These are phyloP conservation scores for Drosophila elegans DNA, from an alignment of 1,140 invertebrate genomes.

Conservation along the genomic window DNA sequence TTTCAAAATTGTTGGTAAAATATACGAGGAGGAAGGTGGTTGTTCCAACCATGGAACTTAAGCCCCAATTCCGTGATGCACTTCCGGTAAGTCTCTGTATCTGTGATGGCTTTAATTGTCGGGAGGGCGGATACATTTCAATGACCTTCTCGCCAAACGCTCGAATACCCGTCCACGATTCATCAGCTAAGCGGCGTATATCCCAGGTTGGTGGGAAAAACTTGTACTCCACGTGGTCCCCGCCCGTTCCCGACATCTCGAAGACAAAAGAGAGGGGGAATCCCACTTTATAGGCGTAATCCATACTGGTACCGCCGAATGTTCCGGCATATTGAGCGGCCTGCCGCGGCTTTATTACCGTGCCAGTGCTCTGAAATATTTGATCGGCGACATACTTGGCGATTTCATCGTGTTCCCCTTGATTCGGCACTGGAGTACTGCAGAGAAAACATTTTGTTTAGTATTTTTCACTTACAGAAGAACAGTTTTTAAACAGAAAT, in stretches of 20 bases:
- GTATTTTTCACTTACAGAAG: not conserved
- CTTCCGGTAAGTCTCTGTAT: too few species aligned
- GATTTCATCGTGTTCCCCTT: slow-evolving; percentile 19
- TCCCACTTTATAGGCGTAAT: slow-evolving; percentile 46
- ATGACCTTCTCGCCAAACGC: slow-evolving; percentile 44
- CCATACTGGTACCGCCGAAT: slow-evolving; percentile 55
- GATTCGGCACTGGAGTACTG: slow-evolving; percentile 19
- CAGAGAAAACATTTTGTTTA: too few species aligned
- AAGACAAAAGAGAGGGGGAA: slow-evolving; percentile 44
- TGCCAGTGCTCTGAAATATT: slow-evolving; percentile 3
- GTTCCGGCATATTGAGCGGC: not conserved
- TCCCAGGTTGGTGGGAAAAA: slow-evolving; percentile 32
- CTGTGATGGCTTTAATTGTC: not conserved
- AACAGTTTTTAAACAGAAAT: too few species aligned
- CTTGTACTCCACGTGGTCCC: not conserved
- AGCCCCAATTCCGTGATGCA: not conserved
- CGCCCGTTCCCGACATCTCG: slow-evolving; percentile 38
- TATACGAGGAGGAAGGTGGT: not conserved
- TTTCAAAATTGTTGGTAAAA: not conserved
- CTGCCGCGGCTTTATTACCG: slow-evolving; percentile 19
- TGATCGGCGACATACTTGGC: slow-evolving; percentile 18
- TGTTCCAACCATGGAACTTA: not conserved
- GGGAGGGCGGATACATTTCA: slow-evolving; percentile 32
- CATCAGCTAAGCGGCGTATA: slow-evolving; percentile 22
- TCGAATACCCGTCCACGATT: slow-evolving; percentile 50